Percentiles rank a stretch among this genome's conserved stretches.
Conservation (phyloP, 2,888 invertebrate genomes). For the Ctena decussata region DNA sequence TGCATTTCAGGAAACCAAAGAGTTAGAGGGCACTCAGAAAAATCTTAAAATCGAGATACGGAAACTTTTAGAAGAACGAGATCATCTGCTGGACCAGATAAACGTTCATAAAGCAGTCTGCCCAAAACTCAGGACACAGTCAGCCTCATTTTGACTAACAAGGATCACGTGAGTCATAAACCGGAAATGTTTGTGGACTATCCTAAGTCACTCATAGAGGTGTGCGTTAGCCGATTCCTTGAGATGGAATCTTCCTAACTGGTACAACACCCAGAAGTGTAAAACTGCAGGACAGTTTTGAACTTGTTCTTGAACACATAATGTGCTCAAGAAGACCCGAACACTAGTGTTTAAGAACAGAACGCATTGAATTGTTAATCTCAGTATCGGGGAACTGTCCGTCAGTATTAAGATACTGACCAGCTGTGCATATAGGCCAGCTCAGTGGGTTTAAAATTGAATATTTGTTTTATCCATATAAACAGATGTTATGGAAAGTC, state of each 20-base stretch:
- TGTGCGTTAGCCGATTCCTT: not conserved
- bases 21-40: constrained; percentile 68
- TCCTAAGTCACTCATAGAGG: constrained; percentile 1
- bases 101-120: constrained; percentile 73
- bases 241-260: not conserved
- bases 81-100: constrained; percentile 73
- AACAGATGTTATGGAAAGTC: too few species aligned
- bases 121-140: constrained; percentile 63
- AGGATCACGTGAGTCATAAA: constrained; percentile 18
- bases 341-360: too few species aligned
- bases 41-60: constrained; percentile 67
- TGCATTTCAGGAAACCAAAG: constrained; percentile 65
- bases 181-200: constrained; percentile 33
- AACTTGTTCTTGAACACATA: not conserved
- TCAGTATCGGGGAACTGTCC: too few species aligned
- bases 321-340: too few species aligned
- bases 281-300: not conserved
- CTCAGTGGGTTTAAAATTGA: too few species aligned
- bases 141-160: constrained; percentile 4
- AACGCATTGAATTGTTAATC: too few species aligned
- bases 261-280: not conserved
- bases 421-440: too few species aligned
- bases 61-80: constrained; percentile 72
- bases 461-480: too few species aligned
- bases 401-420: too few species aligned